Percentiles rank a stretch among this genome's conserved stretches.
phyloP scores from a whole-genome alignment of 1,140 invertebrate genomes.

The Patella vulgata region DNA sequence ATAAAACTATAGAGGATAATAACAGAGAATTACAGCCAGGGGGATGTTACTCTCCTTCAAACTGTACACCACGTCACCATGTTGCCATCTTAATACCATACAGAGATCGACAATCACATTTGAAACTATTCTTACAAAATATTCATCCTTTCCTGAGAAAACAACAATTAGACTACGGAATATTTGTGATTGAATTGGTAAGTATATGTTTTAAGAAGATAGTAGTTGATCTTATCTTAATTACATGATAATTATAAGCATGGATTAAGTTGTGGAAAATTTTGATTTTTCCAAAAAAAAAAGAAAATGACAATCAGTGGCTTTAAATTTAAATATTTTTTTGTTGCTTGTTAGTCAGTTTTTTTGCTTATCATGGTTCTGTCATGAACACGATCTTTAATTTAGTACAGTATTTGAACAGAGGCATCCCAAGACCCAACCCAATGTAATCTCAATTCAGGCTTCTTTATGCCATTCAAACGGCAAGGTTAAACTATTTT shows the following conservation, averaged over 20 bases:
- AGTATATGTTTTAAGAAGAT: too few species aligned
- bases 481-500: too few species aligned
- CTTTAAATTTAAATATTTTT: not conserved
- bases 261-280: not conserved
- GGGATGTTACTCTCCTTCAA: conserved; percentile 38
- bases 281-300: not conserved
- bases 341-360: too few species aligned
- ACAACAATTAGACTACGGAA: conserved; percentile 54
- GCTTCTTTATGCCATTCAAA: too few species aligned
- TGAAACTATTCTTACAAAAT: conserved; percentile 52
- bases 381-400: too few species aligned
- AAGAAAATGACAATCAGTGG: not conserved
- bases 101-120: conserved; percentile 50
- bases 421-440: too few species aligned
- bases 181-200: conserved; percentile 55
- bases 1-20: conserved; percentile 9
- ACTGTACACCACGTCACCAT: conserved; percentile 39
- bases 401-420: too few species aligned
- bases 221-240: not conserved
- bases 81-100: conserved; percentile 57
- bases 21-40: conserved; percentile 27
- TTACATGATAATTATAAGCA: not conserved
- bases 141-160: conserved; percentile 51
- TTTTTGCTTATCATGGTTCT: too few species aligned
- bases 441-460: too few species aligned